A percentile compares a stretch with the other conserved stretches of the same genome.
phyloP scores from a whole-genome alignment of 2,888 invertebrate genomes.

The Drosophila rellima region DNA sequence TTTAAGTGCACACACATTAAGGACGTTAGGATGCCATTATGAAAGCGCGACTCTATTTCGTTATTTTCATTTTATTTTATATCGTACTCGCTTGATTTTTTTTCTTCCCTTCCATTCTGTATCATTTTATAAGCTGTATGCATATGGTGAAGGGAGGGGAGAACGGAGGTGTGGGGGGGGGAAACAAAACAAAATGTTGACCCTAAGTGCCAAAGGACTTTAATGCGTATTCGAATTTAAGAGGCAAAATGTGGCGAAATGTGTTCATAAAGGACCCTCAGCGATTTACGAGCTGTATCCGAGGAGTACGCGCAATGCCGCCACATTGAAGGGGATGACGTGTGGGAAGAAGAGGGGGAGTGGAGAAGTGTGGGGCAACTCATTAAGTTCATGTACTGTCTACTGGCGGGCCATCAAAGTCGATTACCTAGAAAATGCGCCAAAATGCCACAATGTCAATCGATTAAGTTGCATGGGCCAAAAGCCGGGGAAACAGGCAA shows the following conservation, averaged over 20 bases:
- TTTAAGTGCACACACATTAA: slow-evolving; percentile 72
- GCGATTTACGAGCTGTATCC: slow-evolving; percentile 61
- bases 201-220: slow-evolving; percentile 47
- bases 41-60: slow-evolving; percentile 57
- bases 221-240: slow-evolving; percentile 68
- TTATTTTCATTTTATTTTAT: slow-evolving; percentile 29
- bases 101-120: no score
- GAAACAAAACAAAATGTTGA: slow-evolving; percentile 39
- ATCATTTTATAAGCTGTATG: slow-evolving; percentile 64
- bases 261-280: slow-evolving; percentile 65
- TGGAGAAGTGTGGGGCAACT: slow-evolving; percentile 37
- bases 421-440: slow-evolving; percentile 77
- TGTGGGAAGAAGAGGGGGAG: neutral
- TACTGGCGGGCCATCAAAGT: slow-evolving; percentile 70
- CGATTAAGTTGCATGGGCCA: slow-evolving; percentile 70
- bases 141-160: slow-evolving; percentile 26
- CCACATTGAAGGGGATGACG: no score
- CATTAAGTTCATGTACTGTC: slow-evolving; percentile 63
- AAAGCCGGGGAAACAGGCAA: slow-evolving; percentile 4
- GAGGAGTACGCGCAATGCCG: no score
- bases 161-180: slow-evolving; percentile 10
- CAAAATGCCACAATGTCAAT: slow-evolving; percentile 71
- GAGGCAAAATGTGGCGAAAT: slow-evolving; percentile 45
- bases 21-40: slow-evolving; percentile 46
- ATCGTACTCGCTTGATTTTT: slow-evolving; percentile 2